Conservation (phyloP, 2,797 vertebrate genomes). For the Alosa sapidissima region DNA sequence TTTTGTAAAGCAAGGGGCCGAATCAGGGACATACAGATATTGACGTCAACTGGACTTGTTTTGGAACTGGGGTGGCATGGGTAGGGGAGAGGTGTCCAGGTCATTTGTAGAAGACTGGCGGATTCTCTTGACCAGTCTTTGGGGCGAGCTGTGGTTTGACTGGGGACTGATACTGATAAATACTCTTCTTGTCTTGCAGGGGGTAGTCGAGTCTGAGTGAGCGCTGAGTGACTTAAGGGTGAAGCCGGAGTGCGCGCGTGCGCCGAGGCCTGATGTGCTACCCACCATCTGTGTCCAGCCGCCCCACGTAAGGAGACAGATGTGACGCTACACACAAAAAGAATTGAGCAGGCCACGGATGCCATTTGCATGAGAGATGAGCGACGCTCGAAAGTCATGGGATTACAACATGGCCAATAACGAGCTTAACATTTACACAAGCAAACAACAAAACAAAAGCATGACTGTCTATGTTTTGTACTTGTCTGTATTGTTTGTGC, state of each 20-base stretch:
- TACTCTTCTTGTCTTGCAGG: neutral
- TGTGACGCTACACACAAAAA: neutral
- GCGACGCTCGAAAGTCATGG: neutral
- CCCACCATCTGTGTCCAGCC: neutral
- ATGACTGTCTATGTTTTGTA: neutral
- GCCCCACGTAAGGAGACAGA: neutral
- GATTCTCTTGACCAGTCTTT: neutral
- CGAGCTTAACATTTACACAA: neutral
- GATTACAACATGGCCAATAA: neutral
- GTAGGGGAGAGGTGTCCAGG: neutral
- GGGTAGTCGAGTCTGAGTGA: neutral
- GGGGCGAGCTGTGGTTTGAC: neutral
- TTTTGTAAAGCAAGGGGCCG: neutral
- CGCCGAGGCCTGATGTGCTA: neutral
- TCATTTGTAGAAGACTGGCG: neutral
- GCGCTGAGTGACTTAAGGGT: too few relatives aligned
- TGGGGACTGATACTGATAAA: neutral
- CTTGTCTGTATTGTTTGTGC: too few relatives aligned
- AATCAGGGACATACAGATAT: neutral
- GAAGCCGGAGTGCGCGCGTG: neutral
- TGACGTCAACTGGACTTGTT: neutral
- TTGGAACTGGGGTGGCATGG: neutral
- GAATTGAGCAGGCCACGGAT: neutral
- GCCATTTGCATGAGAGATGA: conserved; percentile 6
- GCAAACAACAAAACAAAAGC: conserved; percentile 32